Conservation (phyloP, 2,888 invertebrate genomes). For the Nesidiocoris tenuis region DNA sequence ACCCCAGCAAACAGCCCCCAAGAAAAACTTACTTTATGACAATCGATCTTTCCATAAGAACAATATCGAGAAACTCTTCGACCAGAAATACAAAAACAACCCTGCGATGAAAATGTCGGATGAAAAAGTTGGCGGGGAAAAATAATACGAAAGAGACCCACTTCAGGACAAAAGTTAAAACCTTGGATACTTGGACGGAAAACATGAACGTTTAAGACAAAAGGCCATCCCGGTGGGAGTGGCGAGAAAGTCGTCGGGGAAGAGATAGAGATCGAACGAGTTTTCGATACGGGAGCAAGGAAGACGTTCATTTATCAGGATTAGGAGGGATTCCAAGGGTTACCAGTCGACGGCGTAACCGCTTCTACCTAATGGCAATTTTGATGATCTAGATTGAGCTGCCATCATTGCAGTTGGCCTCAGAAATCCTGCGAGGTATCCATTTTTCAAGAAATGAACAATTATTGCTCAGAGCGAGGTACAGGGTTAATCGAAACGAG, state of each 20-base stretch:
- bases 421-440: too few relatives aligned
- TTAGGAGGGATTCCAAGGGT: not conserved
- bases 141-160: not conserved
- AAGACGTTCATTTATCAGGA: conserved; percentile 24
- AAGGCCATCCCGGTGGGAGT: not conserved
- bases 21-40: not conserved
- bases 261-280: not conserved
- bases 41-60: not conserved
- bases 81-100: not conserved
- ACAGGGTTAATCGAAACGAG: too few relatives aligned
- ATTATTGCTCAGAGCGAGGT: too few relatives aligned
- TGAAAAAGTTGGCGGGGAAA: not conserved
- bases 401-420: too few relatives aligned
- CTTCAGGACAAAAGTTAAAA: conserved; percentile 1
- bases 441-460: too few relatives aligned
- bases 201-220: conserved; percentile 33
- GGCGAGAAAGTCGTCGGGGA: not conserved
- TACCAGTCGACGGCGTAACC: not conserved
- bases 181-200: not conserved
- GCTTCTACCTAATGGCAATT: not conserved
- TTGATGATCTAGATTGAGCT: too few relatives aligned
- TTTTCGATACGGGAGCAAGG: not conserved
- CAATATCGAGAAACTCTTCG: not conserved
- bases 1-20: too few relatives aligned
- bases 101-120: not conserved